Evolutionary conservation across 1,140 invertebrate species (phyloP), one percentile per base, ranked within the genome.

Genomic region (Caenorhabditis brenneri): DNA sequence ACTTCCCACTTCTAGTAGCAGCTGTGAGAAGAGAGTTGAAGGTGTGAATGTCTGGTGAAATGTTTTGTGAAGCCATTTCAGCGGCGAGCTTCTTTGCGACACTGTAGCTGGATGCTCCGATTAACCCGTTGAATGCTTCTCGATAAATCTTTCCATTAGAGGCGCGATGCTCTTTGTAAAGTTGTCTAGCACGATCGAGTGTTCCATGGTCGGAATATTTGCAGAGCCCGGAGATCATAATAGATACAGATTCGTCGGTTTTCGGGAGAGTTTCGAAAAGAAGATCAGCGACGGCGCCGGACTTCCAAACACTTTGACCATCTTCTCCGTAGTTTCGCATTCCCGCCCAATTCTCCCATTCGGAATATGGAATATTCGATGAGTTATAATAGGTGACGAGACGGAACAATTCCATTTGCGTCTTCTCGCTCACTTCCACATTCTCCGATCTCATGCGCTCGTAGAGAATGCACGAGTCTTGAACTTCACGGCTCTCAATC

Each of bases 241-340:
- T 79, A 9, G 85, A 86, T 10, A 82, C 49, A 4, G 49, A 82
- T 65, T 82, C 60, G 22, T 80, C 33, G 27, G 83, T 51, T 49
- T 78, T 39, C 6, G 83, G 85, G 22, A 85, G 74, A 53, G 84
- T 81, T 82, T 86, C 85, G 80, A 81, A 86, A 7, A 86, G 78
- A 22, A 86, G 42, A 27, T 86, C 85, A 19, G 85, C 83, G 9
- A 86, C 55, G 29, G 79, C 85, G 4, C 79, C 85, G 27, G 36
- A 19, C 6, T 81, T 82, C 60, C 33, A 49, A 1, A 10, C 10
- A 1, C 24, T 3, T 36, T 27, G 12, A 16, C 9, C 7, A 24
- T 82, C n/a, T 29, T 85, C 58, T 29, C 60, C 78, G n/a, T 53
- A 55, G 36, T 84, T 82, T 12, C 83, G 42, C 29, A 85, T 48